A percentile compares a stretch with the other conserved stretches of the same genome.
Evolutionary conservation across 2,113 vertebrate species (phyloP).

Genomic region (Sebastes fasciatus): DNA sequence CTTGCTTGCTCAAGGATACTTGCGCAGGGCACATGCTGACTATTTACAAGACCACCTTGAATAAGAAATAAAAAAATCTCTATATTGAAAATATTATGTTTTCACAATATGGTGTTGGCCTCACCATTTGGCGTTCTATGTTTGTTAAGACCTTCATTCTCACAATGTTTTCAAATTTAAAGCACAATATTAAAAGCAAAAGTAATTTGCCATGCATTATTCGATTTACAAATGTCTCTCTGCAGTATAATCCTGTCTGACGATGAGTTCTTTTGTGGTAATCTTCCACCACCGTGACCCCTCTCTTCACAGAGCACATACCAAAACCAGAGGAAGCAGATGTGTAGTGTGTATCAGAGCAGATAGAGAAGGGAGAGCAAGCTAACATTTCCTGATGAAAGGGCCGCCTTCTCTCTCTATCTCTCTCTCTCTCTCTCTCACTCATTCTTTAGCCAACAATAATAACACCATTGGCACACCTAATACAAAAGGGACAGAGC

Average conservation of each 20-base stretch:
- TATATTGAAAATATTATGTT: neutral
- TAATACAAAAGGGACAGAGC: conserved; percentile 40
- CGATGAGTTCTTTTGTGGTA: neutral
- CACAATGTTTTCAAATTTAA: neutral
- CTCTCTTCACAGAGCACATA: conserved; percentile 8
- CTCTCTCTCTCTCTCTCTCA: neutral
- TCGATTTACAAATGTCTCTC: neutral
- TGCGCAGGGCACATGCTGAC: neutral
- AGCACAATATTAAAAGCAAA: neutral
- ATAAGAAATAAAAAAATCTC: neutral
- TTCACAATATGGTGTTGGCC: neutral
- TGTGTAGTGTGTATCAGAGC: conserved; percentile 49
- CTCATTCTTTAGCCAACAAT: conserved; percentile 59
- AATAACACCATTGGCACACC: conserved; percentile 59
- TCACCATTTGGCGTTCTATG: neutral
- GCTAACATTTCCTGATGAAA: conserved; percentile 68
- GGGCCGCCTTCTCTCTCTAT: conserved; percentile 20
- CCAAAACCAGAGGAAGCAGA: conserved; percentile 70
- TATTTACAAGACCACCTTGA: neutral
- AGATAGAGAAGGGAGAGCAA: conserved; percentile 46
- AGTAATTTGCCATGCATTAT: neutral
- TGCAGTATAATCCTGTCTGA: neutral
- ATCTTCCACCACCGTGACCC: neutral
- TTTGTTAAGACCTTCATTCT: neutral
- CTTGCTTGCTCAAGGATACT: neutral